phyloP scores from a whole-genome alignment of 2,113 vertebrate genomes.

The Dicrurus megarhynchus region DNA sequence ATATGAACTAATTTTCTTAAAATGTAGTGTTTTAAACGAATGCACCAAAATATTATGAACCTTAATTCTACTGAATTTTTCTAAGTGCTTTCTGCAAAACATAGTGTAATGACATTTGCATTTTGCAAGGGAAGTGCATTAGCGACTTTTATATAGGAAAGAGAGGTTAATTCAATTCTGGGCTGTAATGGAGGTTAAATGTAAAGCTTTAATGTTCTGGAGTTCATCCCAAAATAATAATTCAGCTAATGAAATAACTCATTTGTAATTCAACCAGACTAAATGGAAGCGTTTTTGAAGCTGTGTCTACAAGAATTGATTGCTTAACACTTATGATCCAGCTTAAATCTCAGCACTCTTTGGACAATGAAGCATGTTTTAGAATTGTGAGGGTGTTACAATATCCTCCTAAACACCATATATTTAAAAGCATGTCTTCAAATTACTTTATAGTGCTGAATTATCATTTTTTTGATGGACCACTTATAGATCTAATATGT shows the following conservation, averaged over 20 bases:
- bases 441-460: slow-evolving; percentile 31
- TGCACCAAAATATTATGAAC: not conserved
- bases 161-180: slow-evolving; percentile 60
- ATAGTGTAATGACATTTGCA: slow-evolving; percentile 14
- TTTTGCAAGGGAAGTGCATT: slow-evolving; percentile 63
- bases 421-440: slow-evolving; percentile 9
- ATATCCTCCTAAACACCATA: not conserved
- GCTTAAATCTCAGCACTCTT: slow-evolving; percentile 1
- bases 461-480: slow-evolving; percentile 1
- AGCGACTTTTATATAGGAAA: slow-evolving; percentile 9
- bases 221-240: slow-evolving; percentile 62
- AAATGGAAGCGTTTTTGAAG: slow-evolving; percentile 32
- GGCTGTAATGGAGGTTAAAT: slow-evolving; percentile 53
- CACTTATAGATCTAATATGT: not conserved
- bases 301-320: slow-evolving; percentile 21
- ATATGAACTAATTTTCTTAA: not conserved
- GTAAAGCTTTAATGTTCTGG: slow-evolving; percentile 58
- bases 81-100: slow-evolving; percentile 11
- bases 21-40: slow-evolving; percentile 5
- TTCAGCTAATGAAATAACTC: slow-evolving; percentile 61
- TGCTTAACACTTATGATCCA: slow-evolving; percentile 9
- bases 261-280: slow-evolving; percentile 56
- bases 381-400: not conserved
- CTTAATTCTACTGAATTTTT: not conserved
- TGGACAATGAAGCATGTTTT: not conserved